These are phyloP conservation scores for Paedocypris sp. DNA, from an alignment of 2,113 vertebrate genomes.

Conservation along the genomic window DNA sequence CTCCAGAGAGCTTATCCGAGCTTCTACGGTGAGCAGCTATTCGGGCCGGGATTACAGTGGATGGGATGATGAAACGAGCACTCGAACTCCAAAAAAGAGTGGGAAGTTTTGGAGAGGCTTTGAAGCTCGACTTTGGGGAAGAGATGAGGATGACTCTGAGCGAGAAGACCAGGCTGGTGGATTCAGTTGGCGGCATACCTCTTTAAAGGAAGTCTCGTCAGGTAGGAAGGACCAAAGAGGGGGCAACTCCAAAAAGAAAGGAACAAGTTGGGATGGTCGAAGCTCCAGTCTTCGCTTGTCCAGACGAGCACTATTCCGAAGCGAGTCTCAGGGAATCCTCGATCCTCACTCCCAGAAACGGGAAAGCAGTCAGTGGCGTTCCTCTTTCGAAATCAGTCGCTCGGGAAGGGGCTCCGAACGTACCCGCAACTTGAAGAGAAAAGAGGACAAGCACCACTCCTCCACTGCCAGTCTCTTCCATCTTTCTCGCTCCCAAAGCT, in stretches of 20 bases:
- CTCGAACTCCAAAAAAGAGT: slow-evolving; percentile 33
- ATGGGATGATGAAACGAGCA: slow-evolving; percentile 44
- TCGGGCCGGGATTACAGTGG: slow-evolving; percentile 46
- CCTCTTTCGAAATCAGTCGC: slow-evolving; percentile 63
- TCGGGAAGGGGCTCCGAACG: slow-evolving; percentile 42
- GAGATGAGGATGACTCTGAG: slow-evolving; percentile 44
- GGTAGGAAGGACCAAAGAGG: slow-evolving; percentile 45
- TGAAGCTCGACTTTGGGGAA: slow-evolving; percentile 53
- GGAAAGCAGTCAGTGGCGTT: slow-evolving; percentile 59
- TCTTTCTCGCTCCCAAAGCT: slow-evolving; percentile 63
- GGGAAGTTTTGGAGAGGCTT: slow-evolving; percentile 57
- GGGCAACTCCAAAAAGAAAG: slow-evolving; percentile 42
- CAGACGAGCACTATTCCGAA: slow-evolving; percentile 57
- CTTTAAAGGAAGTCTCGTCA: slow-evolving; percentile 39
- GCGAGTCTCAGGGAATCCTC: slow-evolving; percentile 62
- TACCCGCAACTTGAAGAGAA: slow-evolving; percentile 43
- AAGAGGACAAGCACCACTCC: slow-evolving; percentile 55
- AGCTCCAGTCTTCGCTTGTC: slow-evolving; percentile 55
- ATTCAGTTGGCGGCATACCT: slow-evolving; percentile 49
- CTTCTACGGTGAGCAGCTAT: slow-evolving; percentile 59
- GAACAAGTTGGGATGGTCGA: slow-evolving; percentile 50
- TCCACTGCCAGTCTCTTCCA: slow-evolving; percentile 64
- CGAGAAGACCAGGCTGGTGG: slow-evolving; percentile 47
- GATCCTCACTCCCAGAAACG: slow-evolving; percentile 43
- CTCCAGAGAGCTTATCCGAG: slow-evolving; percentile 62